These are phyloP conservation scores for Andrena chrysosceles DNA, from an alignment of 2,888 invertebrate genomes.

Conservation along the genomic window DNA sequence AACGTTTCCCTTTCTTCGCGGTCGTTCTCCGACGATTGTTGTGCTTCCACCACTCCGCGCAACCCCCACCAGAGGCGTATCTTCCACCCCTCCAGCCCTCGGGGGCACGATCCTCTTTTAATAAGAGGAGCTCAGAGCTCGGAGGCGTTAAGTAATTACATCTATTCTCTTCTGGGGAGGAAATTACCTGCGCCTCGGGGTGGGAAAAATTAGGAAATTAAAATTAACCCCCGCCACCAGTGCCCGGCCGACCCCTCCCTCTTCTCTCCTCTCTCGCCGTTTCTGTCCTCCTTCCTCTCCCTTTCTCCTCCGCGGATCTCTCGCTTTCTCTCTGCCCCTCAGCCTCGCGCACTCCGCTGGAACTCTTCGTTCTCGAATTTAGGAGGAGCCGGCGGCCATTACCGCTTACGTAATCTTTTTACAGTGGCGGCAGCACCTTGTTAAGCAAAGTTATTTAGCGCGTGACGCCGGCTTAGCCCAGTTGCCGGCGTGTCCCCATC, in stretches of 20 bases:
- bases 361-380: slow-evolving; percentile 77
- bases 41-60: slow-evolving; percentile 52
- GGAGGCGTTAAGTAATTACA: slow-evolving; percentile 85
- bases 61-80: slow-evolving; percentile 73
- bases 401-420: slow-evolving; percentile 77
- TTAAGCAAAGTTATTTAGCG: slow-evolving; percentile 77
- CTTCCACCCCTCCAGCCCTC: slow-evolving; percentile 75
- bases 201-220: slow-evolving; percentile 85
- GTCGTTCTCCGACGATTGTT: slow-evolving; percentile 58
- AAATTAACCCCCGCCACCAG: slow-evolving; percentile 81
- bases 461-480: slow-evolving; percentile 55
- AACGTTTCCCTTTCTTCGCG: slow-evolving; percentile 61
- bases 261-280: slow-evolving; percentile 22
- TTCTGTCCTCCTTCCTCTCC: slow-evolving; percentile 15
- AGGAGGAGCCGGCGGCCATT: slow-evolving; percentile 77
- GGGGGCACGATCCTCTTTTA: slow-evolving; percentile 83
- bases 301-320: slow-evolving; percentile 35
- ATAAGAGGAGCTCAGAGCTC: slow-evolving; percentile 80
- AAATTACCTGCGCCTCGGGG: slow-evolving; percentile 81
- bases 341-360: slow-evolving; percentile 63
- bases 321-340: slow-evolving; percentile 37
- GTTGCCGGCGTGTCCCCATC: slow-evolving; percentile 20
- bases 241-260: slow-evolving; percentile 18
- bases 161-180: slow-evolving; percentile 84
- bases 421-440: slow-evolving; percentile 76